phyloP scores from a whole-genome alignment of 2,888 invertebrate genomes.

The Julus scandinavius region DNA sequence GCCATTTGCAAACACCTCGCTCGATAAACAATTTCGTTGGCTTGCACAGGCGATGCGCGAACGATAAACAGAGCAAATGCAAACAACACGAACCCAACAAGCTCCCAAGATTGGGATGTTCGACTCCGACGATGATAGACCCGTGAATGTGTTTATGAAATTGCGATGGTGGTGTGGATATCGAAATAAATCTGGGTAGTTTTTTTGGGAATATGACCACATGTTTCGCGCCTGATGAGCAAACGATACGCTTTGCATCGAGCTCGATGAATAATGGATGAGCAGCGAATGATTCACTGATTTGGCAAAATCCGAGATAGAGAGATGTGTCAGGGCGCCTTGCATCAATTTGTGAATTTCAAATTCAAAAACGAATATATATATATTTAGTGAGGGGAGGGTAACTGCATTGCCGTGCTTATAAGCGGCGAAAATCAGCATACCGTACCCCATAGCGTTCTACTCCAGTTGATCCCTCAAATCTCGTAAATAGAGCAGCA shows the following conservation, averaged over 20 bases:
- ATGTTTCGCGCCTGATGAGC: constrained; percentile 13
- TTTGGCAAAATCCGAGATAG: background rate
- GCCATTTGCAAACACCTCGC: too few relatives aligned
- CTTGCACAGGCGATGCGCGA: too few relatives aligned
- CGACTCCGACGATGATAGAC: background rate
- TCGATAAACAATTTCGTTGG: too few relatives aligned
- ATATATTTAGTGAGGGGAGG: background rate
- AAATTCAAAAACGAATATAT: constrained; percentile 28
- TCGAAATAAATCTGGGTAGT: constrained; percentile 18
- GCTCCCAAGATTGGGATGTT: background rate
- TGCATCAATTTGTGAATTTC: constrained; percentile 2
- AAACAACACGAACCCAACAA: background rate
- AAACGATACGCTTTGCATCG: background rate
- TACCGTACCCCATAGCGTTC: background rate
- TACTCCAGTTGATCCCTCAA: constrained; percentile 1
- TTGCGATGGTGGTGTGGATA: background rate
- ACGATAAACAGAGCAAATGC: background rate
- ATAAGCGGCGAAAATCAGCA: too few relatives aligned
- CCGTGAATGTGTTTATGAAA: background rate
- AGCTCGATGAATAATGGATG: constrained; percentile 14
- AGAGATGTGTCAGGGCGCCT: background rate
- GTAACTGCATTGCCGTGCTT: background rate
- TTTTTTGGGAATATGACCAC: background rate
- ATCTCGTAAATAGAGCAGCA: background rate
- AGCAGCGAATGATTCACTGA: background rate